Conservation (phyloP, 2,797 vertebrate genomes). For the Luscinia luscinia region DNA sequence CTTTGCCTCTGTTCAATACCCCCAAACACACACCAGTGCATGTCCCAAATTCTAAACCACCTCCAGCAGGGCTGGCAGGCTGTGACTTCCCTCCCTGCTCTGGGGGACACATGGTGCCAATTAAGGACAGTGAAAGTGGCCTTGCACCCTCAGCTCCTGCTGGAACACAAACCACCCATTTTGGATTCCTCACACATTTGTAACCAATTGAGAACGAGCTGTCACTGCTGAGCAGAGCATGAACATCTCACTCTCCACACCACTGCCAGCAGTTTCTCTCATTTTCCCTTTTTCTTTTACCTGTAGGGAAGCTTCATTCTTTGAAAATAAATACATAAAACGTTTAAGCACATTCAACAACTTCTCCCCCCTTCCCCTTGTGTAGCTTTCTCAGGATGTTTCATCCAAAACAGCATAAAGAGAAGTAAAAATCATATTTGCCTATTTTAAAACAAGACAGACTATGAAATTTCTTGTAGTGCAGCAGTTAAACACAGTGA, state of each 20-base stretch:
- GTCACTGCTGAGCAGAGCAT: neutral
- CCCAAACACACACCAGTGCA: fast-evolving
- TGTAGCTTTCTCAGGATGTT: neutral
- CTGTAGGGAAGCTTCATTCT: neutral
- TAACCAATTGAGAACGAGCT: neutral
- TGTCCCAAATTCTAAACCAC: fast-evolving
- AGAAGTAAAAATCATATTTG: neutral
- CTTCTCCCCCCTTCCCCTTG: neutral
- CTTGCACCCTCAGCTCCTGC: neutral
- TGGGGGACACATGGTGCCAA: neutral
- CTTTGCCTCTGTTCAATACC: neutral
- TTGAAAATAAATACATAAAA: neutral
- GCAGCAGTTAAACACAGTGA: neutral
- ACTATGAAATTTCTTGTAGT: neutral
- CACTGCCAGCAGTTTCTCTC: neutral
- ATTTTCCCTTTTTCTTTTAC: neutral
- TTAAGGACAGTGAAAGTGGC: neutral
- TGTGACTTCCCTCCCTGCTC: neutral
- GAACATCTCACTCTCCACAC: neutral
- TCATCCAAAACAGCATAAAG: neutral
- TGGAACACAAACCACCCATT: neutral
- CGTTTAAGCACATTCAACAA: neutral
- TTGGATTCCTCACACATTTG: neutral
- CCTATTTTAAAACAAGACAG: neutral
- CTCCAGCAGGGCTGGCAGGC: neutral